These are phyloP conservation scores for Heliconius ethilla DNA, from an alignment of 2,888 invertebrate genomes.

Conservation along the genomic window DNA sequence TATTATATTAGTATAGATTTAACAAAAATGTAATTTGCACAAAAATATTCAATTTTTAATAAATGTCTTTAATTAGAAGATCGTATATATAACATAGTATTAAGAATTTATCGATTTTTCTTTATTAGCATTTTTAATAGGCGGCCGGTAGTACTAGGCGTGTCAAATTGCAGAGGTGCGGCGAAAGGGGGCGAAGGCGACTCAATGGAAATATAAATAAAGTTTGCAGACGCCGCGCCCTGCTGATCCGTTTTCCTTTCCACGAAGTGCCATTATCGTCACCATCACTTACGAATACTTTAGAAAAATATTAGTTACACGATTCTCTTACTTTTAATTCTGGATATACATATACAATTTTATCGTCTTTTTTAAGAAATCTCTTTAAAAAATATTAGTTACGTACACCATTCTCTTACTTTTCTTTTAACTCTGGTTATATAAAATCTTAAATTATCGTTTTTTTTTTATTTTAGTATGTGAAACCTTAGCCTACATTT, in stretches of 20 bases:
- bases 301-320: slow-evolving; percentile 8
- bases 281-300: slow-evolving; percentile 27
- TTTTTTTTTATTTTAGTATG: too few relatives aligned
- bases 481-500: too few relatives aligned
- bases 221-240: slow-evolving; percentile 60
- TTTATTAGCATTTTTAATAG: not conserved
- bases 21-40: not conserved
- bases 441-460: too few relatives aligned
- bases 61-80: not conserved
- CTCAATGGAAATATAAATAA: slow-evolving; percentile 72
- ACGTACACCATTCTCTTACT: not conserved
- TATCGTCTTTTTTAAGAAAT: not conserved
- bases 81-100: not conserved
- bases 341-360: not conserved
- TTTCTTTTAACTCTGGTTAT: too few relatives aligned
- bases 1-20: too few relatives aligned
- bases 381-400: not conserved
- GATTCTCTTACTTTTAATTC: not conserved
- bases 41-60: not conserved
- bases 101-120: not conserved
- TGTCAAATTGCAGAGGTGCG: slow-evolving; percentile 46
- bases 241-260: slow-evolving; percentile 64
- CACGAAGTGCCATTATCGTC: slow-evolving; percentile 50
- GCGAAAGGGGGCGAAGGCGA: slow-evolving; percentile 47
- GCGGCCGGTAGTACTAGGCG: slow-evolving; percentile 29